Conservation (phyloP, 1,140 invertebrate genomes). For the Hyles vespertilio region DNA sequence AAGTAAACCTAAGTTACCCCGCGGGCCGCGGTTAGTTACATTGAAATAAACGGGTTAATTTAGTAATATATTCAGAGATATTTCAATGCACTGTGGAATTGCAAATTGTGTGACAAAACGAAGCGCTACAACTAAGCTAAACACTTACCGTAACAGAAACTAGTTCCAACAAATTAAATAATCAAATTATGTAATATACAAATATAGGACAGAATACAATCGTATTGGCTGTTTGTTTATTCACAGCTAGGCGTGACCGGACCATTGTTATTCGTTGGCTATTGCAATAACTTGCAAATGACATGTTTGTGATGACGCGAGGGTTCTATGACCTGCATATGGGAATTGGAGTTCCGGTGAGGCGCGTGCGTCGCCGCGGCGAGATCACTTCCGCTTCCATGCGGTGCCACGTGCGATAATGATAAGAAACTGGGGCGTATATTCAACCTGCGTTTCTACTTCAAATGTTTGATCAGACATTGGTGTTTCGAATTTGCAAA, state of each 20-base stretch:
- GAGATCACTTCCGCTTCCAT: conserved; percentile 41
- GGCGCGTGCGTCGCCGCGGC: conserved; percentile 28
- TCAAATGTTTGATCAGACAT: too few species aligned
- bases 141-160: conserved; percentile 13
- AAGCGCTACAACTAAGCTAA: conserved; percentile 11
- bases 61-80: too few species aligned
- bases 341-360: conserved; percentile 34
- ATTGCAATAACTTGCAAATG: conserved; percentile 44
- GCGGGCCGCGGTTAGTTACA: too few species aligned
- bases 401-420: conserved; percentile 36
- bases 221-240: conserved; percentile 34
- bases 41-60: too few species aligned
- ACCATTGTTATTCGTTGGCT: conserved; percentile 39
- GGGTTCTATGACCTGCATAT: conserved; percentile 9
- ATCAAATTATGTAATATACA: conserved; percentile 29
- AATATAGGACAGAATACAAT: conserved; percentile 32
- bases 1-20: too few species aligned
- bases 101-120: too few species aligned
- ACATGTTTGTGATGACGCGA: conserved; percentile 44
- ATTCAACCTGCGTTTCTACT: neutral
- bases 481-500: neutral
- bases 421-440: conserved; percentile 42
- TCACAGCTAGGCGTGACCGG: conserved; percentile 39
- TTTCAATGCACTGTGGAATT: neutral
- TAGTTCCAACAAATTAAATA: conserved; percentile 21